Evolutionary conservation across 2,797 vertebrate species (phyloP), one percentile per base, ranked within the genome.

Genomic region (Anguilla pacifica): DNA sequence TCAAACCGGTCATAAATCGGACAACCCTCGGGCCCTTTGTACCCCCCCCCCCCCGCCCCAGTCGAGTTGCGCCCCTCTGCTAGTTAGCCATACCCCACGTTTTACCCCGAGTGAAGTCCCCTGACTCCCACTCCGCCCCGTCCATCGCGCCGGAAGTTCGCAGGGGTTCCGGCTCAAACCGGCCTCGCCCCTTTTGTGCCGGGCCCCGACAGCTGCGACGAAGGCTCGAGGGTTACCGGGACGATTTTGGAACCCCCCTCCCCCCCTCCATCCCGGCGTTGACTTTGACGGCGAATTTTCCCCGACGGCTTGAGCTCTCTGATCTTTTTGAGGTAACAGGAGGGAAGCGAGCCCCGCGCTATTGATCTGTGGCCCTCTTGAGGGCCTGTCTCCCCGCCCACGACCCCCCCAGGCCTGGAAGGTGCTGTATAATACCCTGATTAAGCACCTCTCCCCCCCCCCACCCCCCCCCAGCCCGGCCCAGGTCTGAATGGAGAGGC

Each of bases 341-440:
- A 94, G 94, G 91, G 92, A 92, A 92, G 90, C 88, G 89, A 93
- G 93, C 93, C 93, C 93, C 94, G 2, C 22, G 93, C 93, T 94
- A 95, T 90, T 91, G 87, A 91, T 89, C 91, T 92, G 90, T 94
- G 85, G 57, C 77, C 83, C 77, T 74, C 77, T 59, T 17, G 88
- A 88, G 72, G 77, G 84, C 43, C 46, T n/a, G 25, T 19, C 28
- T 25, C 61, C 61, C 61, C 19, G 15, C 15, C 55, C 9, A 10
- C 15, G 55, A 39, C 39, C 57, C 57, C 25, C 70, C 19, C 39
- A 49, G 59, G n/a, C 57, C 17, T 51, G 49, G 61, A 82, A 43
- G 91, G 91, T 93, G 91, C 88, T 89, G 92, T 87, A 90, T 91
- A 46, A 49, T 89, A 85, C 89, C 91, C 91, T 93, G 92, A 95